Conservation (phyloP, 1,140 invertebrate species). For the Lutraria rhynchaena region DNA sequence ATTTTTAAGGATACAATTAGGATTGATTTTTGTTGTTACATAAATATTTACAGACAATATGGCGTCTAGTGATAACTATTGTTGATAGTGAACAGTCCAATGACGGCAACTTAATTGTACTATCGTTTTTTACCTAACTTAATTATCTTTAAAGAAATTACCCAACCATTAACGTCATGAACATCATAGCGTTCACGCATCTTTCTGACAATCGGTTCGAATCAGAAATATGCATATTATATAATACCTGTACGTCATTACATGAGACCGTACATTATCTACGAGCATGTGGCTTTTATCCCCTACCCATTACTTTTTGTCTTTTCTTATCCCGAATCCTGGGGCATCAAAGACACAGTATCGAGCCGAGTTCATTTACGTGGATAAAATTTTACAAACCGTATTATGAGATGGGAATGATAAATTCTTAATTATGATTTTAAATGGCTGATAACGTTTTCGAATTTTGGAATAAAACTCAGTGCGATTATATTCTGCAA, state of each 20-base stretch:
- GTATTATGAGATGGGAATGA: slow-evolving; percentile 31
- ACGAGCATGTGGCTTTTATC: slow-evolving; percentile 36
- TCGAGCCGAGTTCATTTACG: slow-evolving; percentile 34
- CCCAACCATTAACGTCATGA: too few relatives aligned
- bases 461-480: slow-evolving; percentile 7
- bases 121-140: too few relatives aligned
- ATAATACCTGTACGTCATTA: not conserved
- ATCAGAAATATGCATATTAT: slow-evolving; percentile 22
- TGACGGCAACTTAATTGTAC: too few relatives aligned
- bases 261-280: slow-evolving; percentile 19
- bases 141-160: too few relatives aligned
- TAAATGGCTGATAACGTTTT: slow-evolving; percentile 35
- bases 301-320: slow-evolving; percentile 31
- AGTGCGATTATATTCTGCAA: not conserved
- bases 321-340: slow-evolving; percentile 48
- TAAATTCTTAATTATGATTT: slow-evolving; percentile 53
- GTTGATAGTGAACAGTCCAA: too few relatives aligned
- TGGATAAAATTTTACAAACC: slow-evolving; percentile 37
- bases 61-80: too few relatives aligned
- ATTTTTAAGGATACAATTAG: too few relatives aligned
- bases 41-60: too few relatives aligned
- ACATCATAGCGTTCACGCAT: too few relatives aligned
- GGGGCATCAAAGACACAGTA: slow-evolving; percentile 41
- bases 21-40: too few relatives aligned
- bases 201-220: slow-evolving; percentile 1